phyloP scores from a whole-genome alignment of 2,113 vertebrate genomes.

The Gymnobelideus leadbeateri region DNA sequence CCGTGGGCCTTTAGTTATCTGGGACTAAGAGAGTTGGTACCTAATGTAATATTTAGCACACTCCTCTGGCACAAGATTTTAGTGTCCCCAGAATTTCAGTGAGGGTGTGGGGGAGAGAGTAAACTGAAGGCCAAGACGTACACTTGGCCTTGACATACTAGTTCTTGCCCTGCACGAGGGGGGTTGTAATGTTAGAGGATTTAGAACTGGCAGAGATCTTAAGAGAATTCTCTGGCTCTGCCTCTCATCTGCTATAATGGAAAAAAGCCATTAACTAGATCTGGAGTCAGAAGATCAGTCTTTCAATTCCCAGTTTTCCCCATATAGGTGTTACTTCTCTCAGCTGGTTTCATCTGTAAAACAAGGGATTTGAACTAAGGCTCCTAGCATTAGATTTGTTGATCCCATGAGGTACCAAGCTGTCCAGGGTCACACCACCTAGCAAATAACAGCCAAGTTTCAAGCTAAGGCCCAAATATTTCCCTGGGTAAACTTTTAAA shows the following conservation, averaged over 20 bases:
- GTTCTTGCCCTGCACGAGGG: background rate
- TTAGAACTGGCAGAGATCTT: background rate
- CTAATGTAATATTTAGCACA: background rate
- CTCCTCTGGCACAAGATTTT: background rate
- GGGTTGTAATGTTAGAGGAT: background rate
- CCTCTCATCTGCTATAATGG: background rate
- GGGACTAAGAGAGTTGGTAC: background rate
- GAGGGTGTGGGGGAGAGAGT: rapidly evolving
- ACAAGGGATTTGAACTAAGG: too few relatives aligned
- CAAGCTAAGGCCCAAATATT: background rate
- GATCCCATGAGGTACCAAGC: too few relatives aligned
- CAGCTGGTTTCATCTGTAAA: too few relatives aligned
- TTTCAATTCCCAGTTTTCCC: background rate
- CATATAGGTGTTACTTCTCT: background rate
- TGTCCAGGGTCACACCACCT: background rate
- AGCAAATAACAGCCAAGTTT: background rate
- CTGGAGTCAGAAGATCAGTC: background rate
- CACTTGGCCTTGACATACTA: background rate
- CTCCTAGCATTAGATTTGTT: too few relatives aligned
- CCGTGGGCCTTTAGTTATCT: background rate
- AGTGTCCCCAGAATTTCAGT: background rate
- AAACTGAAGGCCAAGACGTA: background rate
- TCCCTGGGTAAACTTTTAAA: background rate
- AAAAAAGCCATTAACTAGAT: background rate
- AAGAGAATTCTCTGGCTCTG: background rate